phyloP scores from a whole-genome alignment of 92 coral and sea anemone genomes.

The Nematostella vectensis region DNA sequence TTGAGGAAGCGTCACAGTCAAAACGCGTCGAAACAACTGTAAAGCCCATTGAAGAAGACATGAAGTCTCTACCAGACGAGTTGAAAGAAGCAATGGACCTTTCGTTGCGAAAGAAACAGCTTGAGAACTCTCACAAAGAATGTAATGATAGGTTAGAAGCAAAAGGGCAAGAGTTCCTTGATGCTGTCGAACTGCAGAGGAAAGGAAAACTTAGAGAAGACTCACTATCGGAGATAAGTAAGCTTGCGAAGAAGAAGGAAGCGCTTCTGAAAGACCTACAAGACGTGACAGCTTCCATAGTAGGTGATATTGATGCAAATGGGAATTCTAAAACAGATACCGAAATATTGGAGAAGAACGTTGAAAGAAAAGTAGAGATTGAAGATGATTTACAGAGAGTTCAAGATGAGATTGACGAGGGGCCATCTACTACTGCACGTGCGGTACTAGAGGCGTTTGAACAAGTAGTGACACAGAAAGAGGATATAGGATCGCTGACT shows the following conservation, averaged over 20 bases:
- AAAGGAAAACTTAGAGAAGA: slow-evolving; percentile 20
- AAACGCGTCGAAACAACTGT: slow-evolving; percentile 3
- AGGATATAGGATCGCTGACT: slow-evolving; percentile 7
- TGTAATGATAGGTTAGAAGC: slow-evolving; percentile 13
- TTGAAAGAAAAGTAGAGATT: slow-evolving; percentile 24
- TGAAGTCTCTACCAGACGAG: slow-evolving; percentile 7
- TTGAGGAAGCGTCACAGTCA: slow-evolving; percentile 1
- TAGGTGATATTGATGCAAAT: slow-evolving; percentile 9
- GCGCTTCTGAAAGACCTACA: slow-evolving; percentile 13
- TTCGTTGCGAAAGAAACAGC: slow-evolving; percentile 13
- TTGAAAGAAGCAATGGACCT: slow-evolving; percentile 15
- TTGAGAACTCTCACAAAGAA: slow-evolving; percentile 3
- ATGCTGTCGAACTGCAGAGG: slow-evolving; percentile 36
- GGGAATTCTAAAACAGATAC: slow-evolving; percentile 2
- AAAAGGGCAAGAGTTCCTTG: slow-evolving; percentile 43
- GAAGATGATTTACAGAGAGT: slow-evolving; percentile 27
- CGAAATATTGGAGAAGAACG: slow-evolving; percentile 6
- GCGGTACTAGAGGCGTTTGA: slow-evolving; percentile 24
- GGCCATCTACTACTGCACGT: slow-evolving; percentile 42
- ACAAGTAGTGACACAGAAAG: slow-evolving; percentile 13
- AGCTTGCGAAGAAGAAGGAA: slow-evolving; percentile 13
- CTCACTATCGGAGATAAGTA: slow-evolving; percentile 15
- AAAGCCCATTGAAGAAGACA: slow-evolving; percentile 3
- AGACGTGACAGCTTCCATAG: slow-evolving; percentile 14
- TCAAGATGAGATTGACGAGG: slow-evolving; percentile 41